phyloP scores from a whole-genome alignment of 2,113 vertebrate species.

The Lanius ludovicianus region DNA sequence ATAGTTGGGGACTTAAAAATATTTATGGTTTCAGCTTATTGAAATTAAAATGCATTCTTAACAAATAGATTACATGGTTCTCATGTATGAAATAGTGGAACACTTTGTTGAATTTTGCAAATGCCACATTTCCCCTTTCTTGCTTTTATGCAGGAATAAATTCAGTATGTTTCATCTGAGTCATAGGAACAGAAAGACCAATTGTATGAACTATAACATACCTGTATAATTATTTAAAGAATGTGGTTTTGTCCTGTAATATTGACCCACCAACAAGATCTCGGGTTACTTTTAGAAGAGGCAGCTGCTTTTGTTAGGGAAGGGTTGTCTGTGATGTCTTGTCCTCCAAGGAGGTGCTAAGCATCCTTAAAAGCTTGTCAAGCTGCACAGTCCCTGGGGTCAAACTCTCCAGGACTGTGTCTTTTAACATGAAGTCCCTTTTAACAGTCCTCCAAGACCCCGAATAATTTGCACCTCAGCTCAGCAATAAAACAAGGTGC shows the following conservation, averaged over 20 bases:
- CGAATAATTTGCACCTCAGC: not conserved
- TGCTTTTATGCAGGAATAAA: not conserved
- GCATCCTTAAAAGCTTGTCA: not conserved
- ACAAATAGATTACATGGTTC: not conserved
- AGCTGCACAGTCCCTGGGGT: not conserved
- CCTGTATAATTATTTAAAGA: not conserved
- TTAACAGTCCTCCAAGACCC: not conserved
- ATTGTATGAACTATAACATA: not conserved
- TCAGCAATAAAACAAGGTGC: not conserved
- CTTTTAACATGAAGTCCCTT: not conserved
- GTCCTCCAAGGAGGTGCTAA: not conserved
- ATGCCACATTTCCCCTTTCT: not conserved
- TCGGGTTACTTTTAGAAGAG: not conserved
- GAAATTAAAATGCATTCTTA: slow-evolving; percentile 9
- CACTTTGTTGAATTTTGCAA: not conserved
- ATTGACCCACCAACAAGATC: not conserved
- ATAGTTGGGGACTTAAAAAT: not conserved
- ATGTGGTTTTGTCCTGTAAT: not conserved
- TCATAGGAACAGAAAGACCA: not conserved
- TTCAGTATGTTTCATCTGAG: not conserved
- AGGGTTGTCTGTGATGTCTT: not conserved
- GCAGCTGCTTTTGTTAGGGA: not conserved
- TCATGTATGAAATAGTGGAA: not conserved
- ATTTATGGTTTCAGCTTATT: slow-evolving; percentile 4
- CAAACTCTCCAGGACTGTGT: not conserved